Conservation (phyloP, 2,888 invertebrate species). For the Oligia fasciuncula region DNA sequence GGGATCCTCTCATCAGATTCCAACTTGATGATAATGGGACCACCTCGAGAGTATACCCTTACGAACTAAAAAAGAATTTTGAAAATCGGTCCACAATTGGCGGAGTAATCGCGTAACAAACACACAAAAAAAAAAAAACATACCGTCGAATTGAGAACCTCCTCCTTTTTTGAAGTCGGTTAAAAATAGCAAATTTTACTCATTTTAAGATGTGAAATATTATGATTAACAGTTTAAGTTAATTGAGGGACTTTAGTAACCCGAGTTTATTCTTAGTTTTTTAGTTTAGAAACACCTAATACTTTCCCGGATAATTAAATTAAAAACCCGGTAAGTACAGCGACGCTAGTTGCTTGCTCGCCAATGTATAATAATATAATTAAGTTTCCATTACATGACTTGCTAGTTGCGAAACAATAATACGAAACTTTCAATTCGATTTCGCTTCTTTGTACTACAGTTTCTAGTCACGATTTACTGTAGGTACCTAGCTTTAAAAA, state of each 20-base stretch:
- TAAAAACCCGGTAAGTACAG: slow-evolving; percentile 18
- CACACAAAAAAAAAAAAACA: too few species aligned
- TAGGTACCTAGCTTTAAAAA: slow-evolving; percentile 41
- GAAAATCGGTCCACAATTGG: too few species aligned
- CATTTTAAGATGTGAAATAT: not conserved
- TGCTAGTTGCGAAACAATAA: slow-evolving; percentile 51
- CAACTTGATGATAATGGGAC: too few species aligned
- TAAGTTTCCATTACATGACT: slow-evolving; percentile 55
- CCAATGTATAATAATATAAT: slow-evolving; percentile 42
- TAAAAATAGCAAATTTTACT: not conserved
- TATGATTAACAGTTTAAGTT: not conserved
- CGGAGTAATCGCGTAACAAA: too few species aligned
- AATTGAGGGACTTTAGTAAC: not conserved
- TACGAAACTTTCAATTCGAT: slow-evolving; percentile 56
- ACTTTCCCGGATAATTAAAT: slow-evolving; percentile 23
- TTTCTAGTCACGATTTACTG: slow-evolving; percentile 57
- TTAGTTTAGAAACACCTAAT: not conserved
- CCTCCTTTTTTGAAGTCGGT: too few species aligned
- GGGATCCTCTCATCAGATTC: too few species aligned
- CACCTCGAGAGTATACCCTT: too few species aligned
- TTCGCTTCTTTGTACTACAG: slow-evolving; percentile 43
- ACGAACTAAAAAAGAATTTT: too few species aligned
- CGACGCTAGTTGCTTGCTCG: slow-evolving; percentile 5
- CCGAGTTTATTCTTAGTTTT: not conserved
- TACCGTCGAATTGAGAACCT: too few species aligned